A percentile compares a stretch with the other conserved stretches of the same genome.
phyloP scores from a whole-genome alignment of 2,797 vertebrate genomes.

The Rhinatrema bivittatum region DNA sequence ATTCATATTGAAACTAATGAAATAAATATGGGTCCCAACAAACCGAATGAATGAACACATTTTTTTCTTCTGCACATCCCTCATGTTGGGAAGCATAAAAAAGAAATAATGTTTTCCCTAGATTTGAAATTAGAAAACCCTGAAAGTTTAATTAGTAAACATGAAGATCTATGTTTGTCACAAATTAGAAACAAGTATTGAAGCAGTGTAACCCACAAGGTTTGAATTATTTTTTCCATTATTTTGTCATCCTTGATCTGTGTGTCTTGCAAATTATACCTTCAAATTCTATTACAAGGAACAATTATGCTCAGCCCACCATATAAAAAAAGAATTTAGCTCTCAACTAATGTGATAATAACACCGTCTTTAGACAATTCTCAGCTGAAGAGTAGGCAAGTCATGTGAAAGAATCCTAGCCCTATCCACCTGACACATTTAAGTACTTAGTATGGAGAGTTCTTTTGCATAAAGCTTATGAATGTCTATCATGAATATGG shows the following conservation, averaged over 20 bases:
- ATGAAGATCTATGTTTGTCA: constrained; percentile 6
- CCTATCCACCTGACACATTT: constrained; percentile 21
- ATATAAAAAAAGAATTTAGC: constrained; percentile 20
- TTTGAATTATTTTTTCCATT: constrained; percentile 33
- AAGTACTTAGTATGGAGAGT: constrained; percentile 43
- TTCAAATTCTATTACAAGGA: constrained; percentile 32
- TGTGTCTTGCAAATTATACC: constrained; percentile 24
- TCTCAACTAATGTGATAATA: constrained; percentile 41
- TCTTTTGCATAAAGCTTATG: constrained; percentile 28
- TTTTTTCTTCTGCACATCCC: no score
- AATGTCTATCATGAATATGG: constrained; percentile 40
- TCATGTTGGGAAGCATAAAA: no score
- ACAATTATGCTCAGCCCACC: constrained; percentile 34
- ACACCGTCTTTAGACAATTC: constrained; percentile 44
- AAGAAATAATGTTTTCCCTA: no score
- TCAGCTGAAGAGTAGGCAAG: constrained; percentile 39
- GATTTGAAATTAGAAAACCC: constrained; percentile 17
- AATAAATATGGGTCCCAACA: no score
- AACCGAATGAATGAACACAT: no score
- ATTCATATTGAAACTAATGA: no score
- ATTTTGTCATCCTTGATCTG: constrained; percentile 43
- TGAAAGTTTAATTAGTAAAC: constrained; percentile 21
- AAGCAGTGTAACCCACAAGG: constrained; percentile 22
- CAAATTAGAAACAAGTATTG: constrained; percentile 3
- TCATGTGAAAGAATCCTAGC: constrained; percentile 29